Conservation (phyloP, 2,888 invertebrate species). For the Platycnemis pennipes region DNA sequence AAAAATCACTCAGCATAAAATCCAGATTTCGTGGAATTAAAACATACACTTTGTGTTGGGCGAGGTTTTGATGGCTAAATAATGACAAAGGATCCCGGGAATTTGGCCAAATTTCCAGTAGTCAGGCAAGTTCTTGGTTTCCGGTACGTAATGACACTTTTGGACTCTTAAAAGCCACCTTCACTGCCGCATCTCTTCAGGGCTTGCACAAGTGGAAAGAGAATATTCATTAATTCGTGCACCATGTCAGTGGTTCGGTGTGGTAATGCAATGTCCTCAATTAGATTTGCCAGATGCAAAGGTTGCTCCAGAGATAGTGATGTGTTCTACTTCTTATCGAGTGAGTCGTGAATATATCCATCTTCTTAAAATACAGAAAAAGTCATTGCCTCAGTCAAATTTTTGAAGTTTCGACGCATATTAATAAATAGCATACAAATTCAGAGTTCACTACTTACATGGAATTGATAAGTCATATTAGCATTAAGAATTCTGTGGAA, state of each 20-base stretch:
- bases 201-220: neutral
- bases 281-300: no score
- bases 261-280: no score
- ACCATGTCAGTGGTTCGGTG: neutral
- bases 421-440: no score
- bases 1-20: neutral
- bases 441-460: no score
- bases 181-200: neutral
- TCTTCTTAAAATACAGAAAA: no score
- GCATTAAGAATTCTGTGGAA: no score
- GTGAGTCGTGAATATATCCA: no score
- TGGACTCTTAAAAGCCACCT: neutral
- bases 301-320: no score
- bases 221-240: neutral
- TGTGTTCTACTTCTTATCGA: no score
- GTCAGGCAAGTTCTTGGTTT: neutral
- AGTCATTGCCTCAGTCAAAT: no score
- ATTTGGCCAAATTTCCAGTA: neutral
- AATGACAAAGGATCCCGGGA: neutral
- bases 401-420: no score
- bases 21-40: neutral
- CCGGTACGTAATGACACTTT: neutral
- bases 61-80: neutral
- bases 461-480: no score
- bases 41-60: neutral